These are phyloP conservation scores for Myocastor coypus DNA, from an alignment of 2,113 vertebrate species.

Conservation along the genomic window DNA sequence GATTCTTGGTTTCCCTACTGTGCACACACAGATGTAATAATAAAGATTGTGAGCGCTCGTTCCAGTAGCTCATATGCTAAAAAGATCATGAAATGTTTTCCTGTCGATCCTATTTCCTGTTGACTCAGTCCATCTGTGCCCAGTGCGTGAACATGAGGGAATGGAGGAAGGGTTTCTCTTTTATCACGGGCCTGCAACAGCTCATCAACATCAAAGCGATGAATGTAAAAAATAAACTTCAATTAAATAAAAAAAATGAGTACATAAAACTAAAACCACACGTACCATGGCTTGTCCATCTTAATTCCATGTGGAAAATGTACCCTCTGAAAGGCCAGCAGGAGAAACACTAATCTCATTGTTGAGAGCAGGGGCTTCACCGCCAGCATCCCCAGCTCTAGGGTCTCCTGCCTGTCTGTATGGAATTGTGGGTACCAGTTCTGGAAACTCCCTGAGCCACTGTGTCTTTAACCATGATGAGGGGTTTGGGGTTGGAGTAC, in stretches of 20 bases:
- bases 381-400: neutral
- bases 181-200: neutral
- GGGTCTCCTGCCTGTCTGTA: neutral
- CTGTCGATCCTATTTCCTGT: neutral
- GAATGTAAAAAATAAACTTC: neutral
- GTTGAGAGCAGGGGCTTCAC: neutral
- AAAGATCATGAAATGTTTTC: fast-evolving
- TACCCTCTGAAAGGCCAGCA: neutral
- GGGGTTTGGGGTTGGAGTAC: neutral
- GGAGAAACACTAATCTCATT: neutral
- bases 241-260: neutral
- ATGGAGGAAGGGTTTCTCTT: neutral
- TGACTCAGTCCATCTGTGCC: neutral
- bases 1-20: neutral
- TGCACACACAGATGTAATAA: neutral
- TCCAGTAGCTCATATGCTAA: neutral
- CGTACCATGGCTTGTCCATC: neutral
- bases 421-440: neutral
- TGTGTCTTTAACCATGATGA: neutral
- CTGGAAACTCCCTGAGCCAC: neutral
- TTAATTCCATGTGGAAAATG: neutral
- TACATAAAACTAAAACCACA: neutral
- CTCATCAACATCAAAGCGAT: neutral
- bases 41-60: fast-evolving
- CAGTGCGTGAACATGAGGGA: fast-evolving